These are phyloP conservation scores for Lepidotrigona ventralis DNA, from an alignment of 1,140 invertebrate species.

Conservation along the genomic window DNA sequence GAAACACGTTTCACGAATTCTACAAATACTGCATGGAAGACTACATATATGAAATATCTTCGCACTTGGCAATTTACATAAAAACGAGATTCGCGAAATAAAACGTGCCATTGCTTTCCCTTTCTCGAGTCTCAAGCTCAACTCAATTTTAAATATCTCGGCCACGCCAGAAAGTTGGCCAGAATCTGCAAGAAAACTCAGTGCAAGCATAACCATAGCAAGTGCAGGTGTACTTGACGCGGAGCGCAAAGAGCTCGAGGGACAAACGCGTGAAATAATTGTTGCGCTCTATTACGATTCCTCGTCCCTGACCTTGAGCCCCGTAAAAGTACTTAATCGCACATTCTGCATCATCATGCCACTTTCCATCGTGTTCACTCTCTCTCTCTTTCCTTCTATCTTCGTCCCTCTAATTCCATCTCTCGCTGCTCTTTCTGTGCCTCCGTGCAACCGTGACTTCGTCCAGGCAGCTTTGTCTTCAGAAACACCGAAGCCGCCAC, in stretches of 20 bases:
- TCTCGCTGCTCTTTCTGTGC: background rate
- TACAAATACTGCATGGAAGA: no score
- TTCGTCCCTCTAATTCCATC: no score
- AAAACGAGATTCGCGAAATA: no score
- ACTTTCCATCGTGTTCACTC: constrained; percentile 43
- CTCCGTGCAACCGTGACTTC: background rate
- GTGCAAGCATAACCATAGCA: background rate
- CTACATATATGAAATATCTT: no score
- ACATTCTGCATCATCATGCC: constrained; percentile 48
- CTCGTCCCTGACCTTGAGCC: constrained; percentile 52
- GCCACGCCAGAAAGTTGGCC: background rate
- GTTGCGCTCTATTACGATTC: constrained; percentile 58
- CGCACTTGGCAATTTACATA: no score
- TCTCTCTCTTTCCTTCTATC: background rate
- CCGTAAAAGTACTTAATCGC: constrained; percentile 60
- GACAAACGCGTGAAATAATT: constrained; percentile 52
- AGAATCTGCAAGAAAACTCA: no score
- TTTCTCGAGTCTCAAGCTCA: no score
- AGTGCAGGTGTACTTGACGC: background rate
- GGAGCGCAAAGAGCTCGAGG: background rate
- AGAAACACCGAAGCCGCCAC: constrained; percentile 48
- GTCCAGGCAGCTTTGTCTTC: constrained; percentile 44
- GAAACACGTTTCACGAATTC: no score
- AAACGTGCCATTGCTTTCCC: no score
- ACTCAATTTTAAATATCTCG: background rate